Base-by-base conservation (phyloP, 2,888 invertebrate genomes). In the Dynastes tityus region DNA sequence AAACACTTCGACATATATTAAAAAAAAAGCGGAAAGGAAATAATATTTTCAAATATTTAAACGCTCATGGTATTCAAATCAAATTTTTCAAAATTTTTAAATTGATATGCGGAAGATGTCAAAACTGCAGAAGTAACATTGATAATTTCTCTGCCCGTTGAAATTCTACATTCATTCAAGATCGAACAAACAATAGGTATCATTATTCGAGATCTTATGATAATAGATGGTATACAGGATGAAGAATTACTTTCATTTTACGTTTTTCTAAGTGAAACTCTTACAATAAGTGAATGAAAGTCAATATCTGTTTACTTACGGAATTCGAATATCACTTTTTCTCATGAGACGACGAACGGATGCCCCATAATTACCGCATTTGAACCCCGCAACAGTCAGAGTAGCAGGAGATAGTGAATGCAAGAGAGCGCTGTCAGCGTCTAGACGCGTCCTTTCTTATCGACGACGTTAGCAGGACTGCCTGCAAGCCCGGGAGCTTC, bases 401-500 rank as follows among this genome's bases (percentile, higher is more conserved):
- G 55, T 74, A 45, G 55, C 32, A 63, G 53, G 75, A 70, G 76
- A 76, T 29, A 70, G 77, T 78, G 45, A 81, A 73, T 80, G 81
- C 71, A 82, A 80, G 80, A 78, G 77, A 79, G 79, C 79, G 79
- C 80, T 78, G 79, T 80, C 81, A 83, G 80, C 85, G 85, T 84
- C 85, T 83, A 84, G 84, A 84, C 86, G 86, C 86, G 85, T 85
- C 84, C 82, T 79, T 80, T 82, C 82, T 78, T 83, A 83, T 83
- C 85, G 84, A 85, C 85, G 85, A 81, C 85, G 84, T 81, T 83
- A 81, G 83, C 84, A 84, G 83, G 83, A 87, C 86, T 87, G 85
- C 83, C 83, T 83, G 82, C 75, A 79, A 85, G 83, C 86, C 87
- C 85, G 85, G 87, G 86, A 84, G 83, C 82, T 80, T 81, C 82